Evolutionary conservation across 2,888 invertebrate genomes (phyloP), one percentile per base, ranked within the genome.

Genomic region (Patella depressa): DNA sequence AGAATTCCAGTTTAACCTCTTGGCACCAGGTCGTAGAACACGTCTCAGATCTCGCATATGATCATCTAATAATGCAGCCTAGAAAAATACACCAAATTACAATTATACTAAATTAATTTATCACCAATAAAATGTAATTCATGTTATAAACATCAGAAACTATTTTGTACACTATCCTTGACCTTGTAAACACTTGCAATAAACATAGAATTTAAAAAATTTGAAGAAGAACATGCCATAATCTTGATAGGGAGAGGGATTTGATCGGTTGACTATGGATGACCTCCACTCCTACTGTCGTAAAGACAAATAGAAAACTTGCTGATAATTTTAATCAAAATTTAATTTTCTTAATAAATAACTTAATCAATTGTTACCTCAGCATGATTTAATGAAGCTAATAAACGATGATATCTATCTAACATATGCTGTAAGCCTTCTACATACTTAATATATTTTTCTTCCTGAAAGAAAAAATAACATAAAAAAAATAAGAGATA

Each of bases 1-100:
- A 0, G 96, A 96, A 81, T 95, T 95, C 97, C 98, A 98, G 71
- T 95, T 96, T 77, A 96, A 94, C 53, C 97, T 93, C 3, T 95
- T 95, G 0, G 96, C 92, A 0, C 97, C 97, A 3, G 96, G 96
- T 86, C 96, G 94, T 79, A 92, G 88, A 24, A 90, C 89, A 53
- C 91, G 85, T 19, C 90, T 84, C 71, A 92, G 78, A 19, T 91
- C 90, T 76, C 84, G 83, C 77, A 91, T 87, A 80, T 92, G 90
- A 65, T 91, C 90, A 73, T 89, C 90, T 53, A 92, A 80, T 55
- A 92, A 80, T 71, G 84, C 82, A 75, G 87, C 85, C 90, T 90
- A 81, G 19, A 79, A 75, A 76, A 70, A 78, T 19, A 74, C 29
- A 59, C 55, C 17, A 34, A 2, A 29, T 34, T 72, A n/a, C 24